Evolutionary conservation across 30 jellyfish, hydroid and myxozoan species (phyloP), one percentile per base, ranked within the genome.

Genomic region (Aurelia coerulea): DNA sequence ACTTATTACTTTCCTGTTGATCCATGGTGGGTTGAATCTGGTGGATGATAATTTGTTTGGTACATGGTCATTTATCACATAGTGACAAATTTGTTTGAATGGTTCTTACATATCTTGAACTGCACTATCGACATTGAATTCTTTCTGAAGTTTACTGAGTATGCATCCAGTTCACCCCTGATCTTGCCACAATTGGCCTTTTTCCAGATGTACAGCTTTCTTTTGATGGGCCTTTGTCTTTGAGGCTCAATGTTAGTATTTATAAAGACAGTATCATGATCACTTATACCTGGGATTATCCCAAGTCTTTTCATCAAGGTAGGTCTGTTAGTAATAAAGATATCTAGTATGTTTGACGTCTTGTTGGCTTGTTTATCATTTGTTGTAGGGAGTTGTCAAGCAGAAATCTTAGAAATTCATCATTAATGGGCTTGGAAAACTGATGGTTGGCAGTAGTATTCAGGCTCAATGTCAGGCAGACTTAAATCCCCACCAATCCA

Each of bases 1-100:
- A 69, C 94, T 46, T 80, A 35, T 67, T 81, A 58, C 73, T 81
- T 86, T 51, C 91, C 95, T 62, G 80, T 90, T 74, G 95, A 90
- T 90, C 91, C 97, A 59, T 87, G 95, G 70, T 74, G 82, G 73
- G 86, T 23, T 23, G 29, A 23, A 23, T 23, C 29, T 23, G 29
- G 29, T 23, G 29, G 29, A 23, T 23, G 29, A 51, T 52, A 51
- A 31, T 75, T 75, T 75, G 58, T 59, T 51, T 10, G 86, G 74
- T 23, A 75, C 74, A 53, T 75, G 53, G 73, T 51, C 73, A 52
- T 75, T 13, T 12, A 75, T 75, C 51, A 75, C 29, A 51, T 51
- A 51, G 53, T 75, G 73, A 53, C 67, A 75, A 75, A 56, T 31
- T 5, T 52, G 12, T 56, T 53, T 52, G 74, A 75, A 75, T 18